Evolutionary conservation across 2,797 vertebrate species (phyloP).

Genomic region (Hyperoplus lanceolatus): DNA sequence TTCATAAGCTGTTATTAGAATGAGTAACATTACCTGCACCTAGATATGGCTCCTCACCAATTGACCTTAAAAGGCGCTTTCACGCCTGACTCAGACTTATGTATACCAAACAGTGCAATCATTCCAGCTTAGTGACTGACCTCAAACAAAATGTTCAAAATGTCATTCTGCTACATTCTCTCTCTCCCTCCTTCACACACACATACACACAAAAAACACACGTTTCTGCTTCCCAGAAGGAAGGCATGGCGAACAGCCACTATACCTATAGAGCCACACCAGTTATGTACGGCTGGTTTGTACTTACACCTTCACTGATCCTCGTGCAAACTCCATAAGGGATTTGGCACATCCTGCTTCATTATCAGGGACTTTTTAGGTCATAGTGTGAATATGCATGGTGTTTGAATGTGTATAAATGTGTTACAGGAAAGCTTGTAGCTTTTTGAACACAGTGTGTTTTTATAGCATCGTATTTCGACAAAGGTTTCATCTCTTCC

Average conservation of each 20-base stretch:
- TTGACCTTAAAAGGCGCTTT: constrained; percentile 65
- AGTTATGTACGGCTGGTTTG: constrained; percentile 53
- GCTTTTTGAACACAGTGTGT: constrained; percentile 24
- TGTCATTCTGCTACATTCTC: constrained; percentile 55
- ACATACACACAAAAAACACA: constrained; percentile 15
- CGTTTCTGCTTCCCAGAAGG: constrained; percentile 41
- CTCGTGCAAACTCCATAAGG: constrained; percentile 13
- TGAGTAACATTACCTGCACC: constrained; percentile 43
- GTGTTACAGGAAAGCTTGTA: constrained; percentile 18
- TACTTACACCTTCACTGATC: constrained; percentile 21
- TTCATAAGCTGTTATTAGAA: constrained; percentile 31
- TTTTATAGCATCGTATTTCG: constrained; percentile 15
- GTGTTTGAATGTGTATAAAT: background rate
- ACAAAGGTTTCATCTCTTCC: constrained; percentile 34
- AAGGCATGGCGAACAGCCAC: constrained; percentile 29
- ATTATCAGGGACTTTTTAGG: constrained; percentile 20
- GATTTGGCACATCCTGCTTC: constrained; percentile 27
- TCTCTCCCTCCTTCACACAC: background rate
- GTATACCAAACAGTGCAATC: constrained; percentile 48
- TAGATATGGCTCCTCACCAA: constrained; percentile 26
- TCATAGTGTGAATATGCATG: constrained; percentile 16
- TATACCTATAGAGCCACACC: constrained; percentile 44
- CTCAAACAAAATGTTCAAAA: constrained; percentile 59
- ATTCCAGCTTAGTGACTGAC: constrained; percentile 50
- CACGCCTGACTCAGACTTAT: constrained; percentile 56